phyloP scores from a whole-genome alignment of 2,888 invertebrate genomes.

The Flexamia atlantica region DNA sequence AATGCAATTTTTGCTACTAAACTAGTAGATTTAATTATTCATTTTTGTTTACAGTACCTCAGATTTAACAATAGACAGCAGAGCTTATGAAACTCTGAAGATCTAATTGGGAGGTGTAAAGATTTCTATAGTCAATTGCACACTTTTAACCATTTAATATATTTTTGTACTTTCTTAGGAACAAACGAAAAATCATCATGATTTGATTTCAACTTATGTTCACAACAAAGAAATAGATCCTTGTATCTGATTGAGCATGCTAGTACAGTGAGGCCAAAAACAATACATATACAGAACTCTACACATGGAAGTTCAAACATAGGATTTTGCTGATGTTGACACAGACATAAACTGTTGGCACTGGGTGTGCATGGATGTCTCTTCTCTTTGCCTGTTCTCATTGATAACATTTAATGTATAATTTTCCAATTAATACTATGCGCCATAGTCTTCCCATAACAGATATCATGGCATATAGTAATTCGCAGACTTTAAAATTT shows the following conservation, averaged over 20 bases:
- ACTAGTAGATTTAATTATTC: background rate
- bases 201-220: background rate
- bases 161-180: background rate
- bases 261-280: slow-evolving; percentile 25
- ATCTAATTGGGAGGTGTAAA: too few species aligned
- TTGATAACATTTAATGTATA: background rate
- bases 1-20: too few species aligned
- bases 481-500: background rate
- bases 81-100: background rate
- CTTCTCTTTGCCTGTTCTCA: slow-evolving; percentile 25
- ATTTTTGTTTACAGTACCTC: background rate
- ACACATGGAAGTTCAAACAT: slow-evolving; percentile 9
- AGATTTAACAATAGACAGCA: background rate
- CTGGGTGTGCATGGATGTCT: background rate
- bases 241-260: slow-evolving; percentile 12
- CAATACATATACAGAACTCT: slow-evolving; percentile 42
- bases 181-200: background rate
- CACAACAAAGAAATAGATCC: background rate
- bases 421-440: too few species aligned
- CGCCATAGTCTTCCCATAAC: too few species aligned
- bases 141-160: background rate
- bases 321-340: slow-evolving; percentile 2
- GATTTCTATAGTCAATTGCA: background rate
- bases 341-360: background rate
- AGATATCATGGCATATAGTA: too few species aligned